These are phyloP conservation scores for Hydractinia echinata DNA, from an alignment of 30 jellyfish, hydroid and myxozoan genomes.

Conservation along the genomic window DNA sequence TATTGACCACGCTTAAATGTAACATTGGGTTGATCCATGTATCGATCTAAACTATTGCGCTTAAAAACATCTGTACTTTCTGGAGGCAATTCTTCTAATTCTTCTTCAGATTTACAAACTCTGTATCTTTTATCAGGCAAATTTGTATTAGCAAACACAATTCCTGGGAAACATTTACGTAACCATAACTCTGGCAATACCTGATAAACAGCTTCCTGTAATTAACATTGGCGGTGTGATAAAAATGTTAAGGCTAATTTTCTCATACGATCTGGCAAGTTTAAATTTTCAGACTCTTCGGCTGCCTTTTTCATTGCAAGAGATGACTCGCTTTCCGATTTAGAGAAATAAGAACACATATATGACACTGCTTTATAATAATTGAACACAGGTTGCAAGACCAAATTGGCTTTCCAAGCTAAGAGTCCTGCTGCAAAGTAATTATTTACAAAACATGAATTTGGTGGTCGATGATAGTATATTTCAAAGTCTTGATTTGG, in stretches of 20 bases:
- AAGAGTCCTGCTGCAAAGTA: constrained; percentile 10
- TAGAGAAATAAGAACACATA: background rate
- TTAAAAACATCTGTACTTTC: background rate
- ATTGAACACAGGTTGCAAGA: background rate
- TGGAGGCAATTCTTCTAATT: constrained; percentile 25
- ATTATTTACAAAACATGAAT: constrained; percentile 17
- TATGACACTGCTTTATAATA: background rate
- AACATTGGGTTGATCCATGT: background rate
- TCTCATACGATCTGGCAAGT: background rate
- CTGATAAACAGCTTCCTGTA: constrained; percentile 7
- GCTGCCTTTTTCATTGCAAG: constrained; percentile 5
- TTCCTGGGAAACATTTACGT: background rate
- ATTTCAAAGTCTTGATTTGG: background rate
- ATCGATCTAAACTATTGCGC: too few species aligned
- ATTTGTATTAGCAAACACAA: too few species aligned
- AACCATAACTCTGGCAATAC: constrained; percentile 18
- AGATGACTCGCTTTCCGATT: background rate
- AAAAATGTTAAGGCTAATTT: background rate
- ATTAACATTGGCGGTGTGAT: background rate
- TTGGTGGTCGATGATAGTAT: background rate
- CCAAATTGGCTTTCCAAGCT: constrained; percentile 8
- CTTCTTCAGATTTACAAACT: constrained; percentile 19
- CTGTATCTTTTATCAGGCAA: background rate
- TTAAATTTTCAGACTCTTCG: background rate
- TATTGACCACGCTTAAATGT: background rate